Evolutionary conservation across 1,140 invertebrate genomes (phyloP).

Genomic region (Drosophila leontia): DNA sequence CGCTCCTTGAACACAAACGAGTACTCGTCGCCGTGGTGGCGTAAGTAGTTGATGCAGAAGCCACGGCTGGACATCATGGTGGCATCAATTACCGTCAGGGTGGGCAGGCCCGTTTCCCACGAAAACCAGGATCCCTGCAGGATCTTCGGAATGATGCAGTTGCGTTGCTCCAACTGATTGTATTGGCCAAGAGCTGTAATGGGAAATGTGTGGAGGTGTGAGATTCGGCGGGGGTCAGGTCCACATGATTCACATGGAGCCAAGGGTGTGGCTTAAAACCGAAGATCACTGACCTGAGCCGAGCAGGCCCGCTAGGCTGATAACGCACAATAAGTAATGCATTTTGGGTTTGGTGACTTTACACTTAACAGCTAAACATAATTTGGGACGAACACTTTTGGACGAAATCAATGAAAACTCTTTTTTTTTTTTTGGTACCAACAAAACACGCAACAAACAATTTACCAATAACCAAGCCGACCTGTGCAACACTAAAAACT

Average conservation of each 20-base stretch:
- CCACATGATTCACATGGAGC: slow-evolving; percentile 64
- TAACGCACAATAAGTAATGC: slow-evolving; percentile 36
- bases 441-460: slow-evolving; percentile 68
- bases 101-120: slow-evolving; percentile 94
- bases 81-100: slow-evolving; percentile 92
- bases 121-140: slow-evolving; percentile 95
- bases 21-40: slow-evolving; percentile 92
- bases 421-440: slow-evolving; percentile 28
- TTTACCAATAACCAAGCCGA: slow-evolving; percentile 25
- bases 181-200: slow-evolving; percentile 55
- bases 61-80: slow-evolving; percentile 91
- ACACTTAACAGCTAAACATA: slow-evolving; percentile 42
- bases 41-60: slow-evolving; percentile 89
- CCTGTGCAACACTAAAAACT: slow-evolving; percentile 2
- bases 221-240: slow-evolving; percentile 11
- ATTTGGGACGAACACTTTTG: slow-evolving; percentile 8
- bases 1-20: slow-evolving; percentile 92
- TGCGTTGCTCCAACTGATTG: slow-evolving; percentile 61
- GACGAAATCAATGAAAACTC: slow-evolving; percentile 16
- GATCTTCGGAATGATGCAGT: slow-evolving; percentile 90
- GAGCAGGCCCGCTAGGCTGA: slow-evolving; percentile 44
- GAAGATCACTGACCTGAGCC: slow-evolving; percentile 52
- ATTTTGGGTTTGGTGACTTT: slow-evolving; percentile 30
- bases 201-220: no score
- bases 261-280: slow-evolving; percentile 69